A percentile compares a stretch with the other conserved stretches of the same genome.
These are phyloP conservation scores for Netelia inedita DNA, from an alignment of 2,888 invertebrate species.

Conservation along the genomic window DNA sequence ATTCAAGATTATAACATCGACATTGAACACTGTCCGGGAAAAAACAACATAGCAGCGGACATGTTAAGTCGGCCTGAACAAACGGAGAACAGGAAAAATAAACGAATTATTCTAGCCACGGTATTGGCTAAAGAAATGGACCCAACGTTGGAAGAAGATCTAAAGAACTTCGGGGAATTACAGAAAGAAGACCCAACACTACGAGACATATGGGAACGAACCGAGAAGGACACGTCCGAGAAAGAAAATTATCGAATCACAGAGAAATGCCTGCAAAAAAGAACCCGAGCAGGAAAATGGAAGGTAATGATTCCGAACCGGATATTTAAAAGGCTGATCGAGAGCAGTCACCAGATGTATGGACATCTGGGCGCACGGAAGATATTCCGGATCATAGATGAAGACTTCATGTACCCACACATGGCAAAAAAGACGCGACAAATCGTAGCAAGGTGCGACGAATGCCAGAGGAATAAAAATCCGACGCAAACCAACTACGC, in stretches of 20 bases:
- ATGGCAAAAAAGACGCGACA: neutral
- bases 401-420: conserved; percentile 10
- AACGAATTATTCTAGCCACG: conserved; percentile 1
- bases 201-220: neutral
- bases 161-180: neutral
- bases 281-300: too few relatives aligned
- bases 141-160: neutral
- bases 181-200: neutral
- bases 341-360: conserved; percentile 12
- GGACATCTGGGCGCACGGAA: conserved; percentile 14
- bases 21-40: conserved; percentile 2
- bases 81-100: neutral
- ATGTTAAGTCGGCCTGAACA: neutral
- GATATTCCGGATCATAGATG: neutral
- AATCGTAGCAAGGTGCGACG: neutral
- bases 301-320: neutral
- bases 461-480: conserved; percentile 5
- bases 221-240: neutral
- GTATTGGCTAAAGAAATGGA: neutral
- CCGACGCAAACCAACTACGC: conserved; percentile 4
- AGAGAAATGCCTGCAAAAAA: neutral
- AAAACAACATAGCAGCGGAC: conserved; percentile 8
- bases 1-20: neutral
- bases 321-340: neutral
- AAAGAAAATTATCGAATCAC: neutral